phyloP scores from a whole-genome alignment of 2,113 vertebrate genomes.

The Sebastes schlegelii region DNA sequence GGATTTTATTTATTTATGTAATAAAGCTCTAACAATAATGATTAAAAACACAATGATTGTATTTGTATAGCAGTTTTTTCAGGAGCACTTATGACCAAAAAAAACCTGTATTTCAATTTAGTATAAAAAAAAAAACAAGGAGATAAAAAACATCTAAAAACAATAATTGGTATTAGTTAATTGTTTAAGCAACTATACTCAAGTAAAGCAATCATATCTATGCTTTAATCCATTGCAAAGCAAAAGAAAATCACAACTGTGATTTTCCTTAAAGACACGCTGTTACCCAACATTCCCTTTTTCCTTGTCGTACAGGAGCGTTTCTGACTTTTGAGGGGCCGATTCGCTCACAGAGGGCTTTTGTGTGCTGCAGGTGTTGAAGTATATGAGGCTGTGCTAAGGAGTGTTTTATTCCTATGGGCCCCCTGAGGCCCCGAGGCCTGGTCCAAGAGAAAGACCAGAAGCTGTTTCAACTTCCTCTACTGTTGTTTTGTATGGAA shows the following conservation, averaged over 20 bases:
- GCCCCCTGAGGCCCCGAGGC: conserved; percentile 53
- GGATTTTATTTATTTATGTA: conserved; percentile 22
- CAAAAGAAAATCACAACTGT: conserved; percentile 18
- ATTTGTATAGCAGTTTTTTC: background rate
- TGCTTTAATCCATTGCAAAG: background rate
- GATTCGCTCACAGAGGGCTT: conserved; percentile 66
- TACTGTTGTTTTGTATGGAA: conserved; percentile 74
- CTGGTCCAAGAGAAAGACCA: conserved; percentile 80
- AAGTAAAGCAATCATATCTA: background rate
- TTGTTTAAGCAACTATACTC: background rate
- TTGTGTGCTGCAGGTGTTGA: conserved; percentile 77
- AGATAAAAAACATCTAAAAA: background rate
- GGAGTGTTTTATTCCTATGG: conserved; percentile 69
- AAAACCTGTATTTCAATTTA: background rate
- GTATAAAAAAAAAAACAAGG: background rate
- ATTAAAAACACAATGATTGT: conserved; percentile 4
- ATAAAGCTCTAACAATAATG: background rate
- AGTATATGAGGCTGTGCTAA: conserved; percentile 55
- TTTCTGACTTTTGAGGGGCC: conserved; percentile 56
- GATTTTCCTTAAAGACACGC: conserved; percentile 31
- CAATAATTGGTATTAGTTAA: background rate
- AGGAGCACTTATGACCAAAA: background rate
- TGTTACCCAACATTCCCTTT: conserved; percentile 19
- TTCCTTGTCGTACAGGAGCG: conserved; percentile 39
- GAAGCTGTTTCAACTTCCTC: conserved; percentile 80